A percentile compares a stretch with the other conserved stretches of the same genome.
Conservation (phyloP, 64 coral and sea anemone genomes). For the Montipora capricornis region DNA sequence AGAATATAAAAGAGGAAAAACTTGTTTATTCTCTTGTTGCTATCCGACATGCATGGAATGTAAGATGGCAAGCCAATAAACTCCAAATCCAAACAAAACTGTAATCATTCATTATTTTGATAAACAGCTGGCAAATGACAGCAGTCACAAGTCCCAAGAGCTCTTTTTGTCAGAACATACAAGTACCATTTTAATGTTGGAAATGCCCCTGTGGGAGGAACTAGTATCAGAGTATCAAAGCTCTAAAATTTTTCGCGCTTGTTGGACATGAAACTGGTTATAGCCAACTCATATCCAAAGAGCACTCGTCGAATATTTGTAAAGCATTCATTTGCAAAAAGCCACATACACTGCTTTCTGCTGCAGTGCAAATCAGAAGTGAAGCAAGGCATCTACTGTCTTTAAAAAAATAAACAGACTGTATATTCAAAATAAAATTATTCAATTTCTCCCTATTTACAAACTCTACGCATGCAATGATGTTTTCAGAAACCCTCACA, state of each 20-base stretch:
- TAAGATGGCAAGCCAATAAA: slow-evolving; percentile 13
- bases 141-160: neutral
- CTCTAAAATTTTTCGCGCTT: neutral
- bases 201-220: no score
- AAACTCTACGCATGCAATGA: neutral
- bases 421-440: slow-evolving; percentile 22
- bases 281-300: no score
- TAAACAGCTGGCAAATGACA: neutral
- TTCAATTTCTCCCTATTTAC: neutral
- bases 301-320: no score
- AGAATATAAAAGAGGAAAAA: neutral
- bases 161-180: no score
- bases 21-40: neutral
- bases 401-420: neutral
- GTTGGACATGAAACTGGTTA: no score
- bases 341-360: neutral
- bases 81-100: neutral
- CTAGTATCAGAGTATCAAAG: no score
- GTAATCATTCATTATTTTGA: neutral
- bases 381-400: neutral
- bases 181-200: no score
- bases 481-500: no score
- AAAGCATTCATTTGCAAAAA: neutral
- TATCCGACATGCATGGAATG: slow-evolving; percentile 6
- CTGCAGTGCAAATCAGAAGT: neutral